Conservation (phyloP, 2,888 invertebrate species). For the Anarsia innoxiella region DNA sequence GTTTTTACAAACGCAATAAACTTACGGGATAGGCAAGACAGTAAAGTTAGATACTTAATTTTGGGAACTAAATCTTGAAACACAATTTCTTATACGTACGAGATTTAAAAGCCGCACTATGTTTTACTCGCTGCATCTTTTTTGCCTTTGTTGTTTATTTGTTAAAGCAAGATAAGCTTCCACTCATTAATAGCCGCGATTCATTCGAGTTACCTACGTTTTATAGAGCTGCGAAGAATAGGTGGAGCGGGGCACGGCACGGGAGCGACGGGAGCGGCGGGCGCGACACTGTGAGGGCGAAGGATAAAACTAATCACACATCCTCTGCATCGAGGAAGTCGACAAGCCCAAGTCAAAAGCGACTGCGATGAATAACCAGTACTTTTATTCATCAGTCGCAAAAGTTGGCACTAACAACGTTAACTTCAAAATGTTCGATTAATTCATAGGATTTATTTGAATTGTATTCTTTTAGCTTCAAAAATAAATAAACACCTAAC, state of each 20-base stretch:
- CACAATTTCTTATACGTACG: background rate
- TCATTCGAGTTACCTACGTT: conserved; percentile 51
- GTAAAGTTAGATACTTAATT: background rate
- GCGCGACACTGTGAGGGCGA: conserved; percentile 34
- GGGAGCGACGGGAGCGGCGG: conserved; percentile 23
- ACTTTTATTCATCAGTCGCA: too few species aligned
- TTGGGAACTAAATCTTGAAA: background rate
- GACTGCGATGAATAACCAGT: conserved; percentile 20
- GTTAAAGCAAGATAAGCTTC: background rate
- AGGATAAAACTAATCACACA: conserved; percentile 72
- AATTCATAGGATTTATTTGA: too few species aligned
- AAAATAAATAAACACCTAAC: too few species aligned
- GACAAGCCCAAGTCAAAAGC: conserved; percentile 20
- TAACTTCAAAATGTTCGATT: too few species aligned
- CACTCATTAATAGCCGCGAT: conserved; percentile 31
- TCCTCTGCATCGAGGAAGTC: conserved; percentile 42
- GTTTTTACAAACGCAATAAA: too few species aligned
- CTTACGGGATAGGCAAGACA: too few species aligned
- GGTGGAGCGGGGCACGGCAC: conserved; percentile 25
- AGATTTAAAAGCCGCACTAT: too few species aligned
- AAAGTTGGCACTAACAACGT: too few species aligned
- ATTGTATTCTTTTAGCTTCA: too few species aligned
- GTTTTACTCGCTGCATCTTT: too few species aligned
- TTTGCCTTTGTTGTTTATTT: background rate
- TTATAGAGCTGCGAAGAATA: conserved; percentile 45